Conservation (phyloP, 2,113 vertebrate genomes). For the Cromileptes altivelis region DNA sequence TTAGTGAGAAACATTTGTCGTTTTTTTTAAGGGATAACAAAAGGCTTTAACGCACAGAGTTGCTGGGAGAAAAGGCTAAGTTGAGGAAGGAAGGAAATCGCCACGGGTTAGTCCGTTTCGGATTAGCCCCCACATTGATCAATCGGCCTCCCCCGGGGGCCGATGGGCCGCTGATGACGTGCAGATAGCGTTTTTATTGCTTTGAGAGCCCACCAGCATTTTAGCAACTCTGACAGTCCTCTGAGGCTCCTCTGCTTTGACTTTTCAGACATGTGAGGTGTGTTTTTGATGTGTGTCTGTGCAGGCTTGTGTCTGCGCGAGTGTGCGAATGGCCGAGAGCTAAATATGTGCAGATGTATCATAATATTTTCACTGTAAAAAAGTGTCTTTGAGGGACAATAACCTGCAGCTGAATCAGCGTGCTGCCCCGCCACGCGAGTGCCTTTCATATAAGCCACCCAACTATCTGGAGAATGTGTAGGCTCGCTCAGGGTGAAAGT, state of each 20-base stretch:
- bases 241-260: not conserved
- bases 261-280: constrained; percentile 16
- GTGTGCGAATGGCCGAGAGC: constrained; percentile 43
- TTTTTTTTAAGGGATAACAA: constrained; percentile 44
- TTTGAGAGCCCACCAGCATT: constrained; percentile 46
- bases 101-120: constrained; percentile 32
- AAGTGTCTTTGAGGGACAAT: constrained; percentile 83
- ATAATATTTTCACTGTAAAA: constrained; percentile 86
- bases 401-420: constrained; percentile 87
- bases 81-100: constrained; percentile 24
- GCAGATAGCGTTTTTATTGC: constrained; percentile 49
- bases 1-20: constrained; percentile 59
- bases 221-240: constrained; percentile 50
- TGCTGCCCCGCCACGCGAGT: constrained; percentile 75
- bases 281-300: constrained; percentile 29
- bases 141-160: constrained; percentile 7
- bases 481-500: constrained; percentile 35
- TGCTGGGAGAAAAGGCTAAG: not conserved
- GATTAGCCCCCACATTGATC: constrained; percentile 59
- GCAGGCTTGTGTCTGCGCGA: constrained; percentile 23
- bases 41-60: constrained; percentile 2
- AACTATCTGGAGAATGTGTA: constrained; percentile 68
- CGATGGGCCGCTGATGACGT: constrained; percentile 27
- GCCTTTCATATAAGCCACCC: constrained; percentile 67
- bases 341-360: constrained; percentile 87